Conservation (phyloP, 1,140 invertebrate species). For the Drosophila persimilis region DNA sequence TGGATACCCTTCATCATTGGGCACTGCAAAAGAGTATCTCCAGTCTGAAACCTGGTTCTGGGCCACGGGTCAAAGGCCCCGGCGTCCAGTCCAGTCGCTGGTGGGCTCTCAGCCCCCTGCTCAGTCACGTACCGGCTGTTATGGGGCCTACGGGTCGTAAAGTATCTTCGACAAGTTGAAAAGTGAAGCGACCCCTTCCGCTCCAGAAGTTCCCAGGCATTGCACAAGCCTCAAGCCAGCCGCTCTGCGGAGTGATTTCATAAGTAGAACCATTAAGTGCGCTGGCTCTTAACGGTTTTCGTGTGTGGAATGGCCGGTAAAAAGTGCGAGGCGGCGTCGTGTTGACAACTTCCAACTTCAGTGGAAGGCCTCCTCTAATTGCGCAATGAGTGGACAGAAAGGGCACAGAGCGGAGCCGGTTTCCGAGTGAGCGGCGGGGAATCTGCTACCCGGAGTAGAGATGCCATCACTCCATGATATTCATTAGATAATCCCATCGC, state of each 20-base stretch:
- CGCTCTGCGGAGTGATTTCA: constrained; percentile 16
- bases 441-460: constrained; percentile 2
- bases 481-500: constrained; percentile 66
- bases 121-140: constrained; percentile 14
- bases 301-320: constrained; percentile 18
- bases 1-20: constrained; percentile 12
- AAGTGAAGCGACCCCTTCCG: constrained; percentile 36
- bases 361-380: constrained; percentile 55
- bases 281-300: constrained; percentile 57
- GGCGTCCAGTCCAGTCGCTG: too few species aligned
- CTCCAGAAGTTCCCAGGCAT: constrained; percentile 42
- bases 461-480: constrained; percentile 45
- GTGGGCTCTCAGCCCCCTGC: too few species aligned
- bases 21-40: too few species aligned
- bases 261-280: constrained; percentile 73
- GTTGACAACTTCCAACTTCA: constrained; percentile 33
- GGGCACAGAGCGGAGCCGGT: constrained; percentile 14
- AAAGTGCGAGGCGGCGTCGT: constrained; percentile 23
- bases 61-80: constrained; percentile 1
- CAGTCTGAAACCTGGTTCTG: too few species aligned
- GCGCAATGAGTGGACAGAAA: constrained; percentile 32
- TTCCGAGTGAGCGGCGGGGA: constrained; percentile 6
- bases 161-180: constrained; percentile 6
- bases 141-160: constrained; percentile 8
- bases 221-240: constrained; percentile 33